Base-by-base conservation (phyloP, 2,888 invertebrate genomes). In the Sphinx pinastri region DNA sequence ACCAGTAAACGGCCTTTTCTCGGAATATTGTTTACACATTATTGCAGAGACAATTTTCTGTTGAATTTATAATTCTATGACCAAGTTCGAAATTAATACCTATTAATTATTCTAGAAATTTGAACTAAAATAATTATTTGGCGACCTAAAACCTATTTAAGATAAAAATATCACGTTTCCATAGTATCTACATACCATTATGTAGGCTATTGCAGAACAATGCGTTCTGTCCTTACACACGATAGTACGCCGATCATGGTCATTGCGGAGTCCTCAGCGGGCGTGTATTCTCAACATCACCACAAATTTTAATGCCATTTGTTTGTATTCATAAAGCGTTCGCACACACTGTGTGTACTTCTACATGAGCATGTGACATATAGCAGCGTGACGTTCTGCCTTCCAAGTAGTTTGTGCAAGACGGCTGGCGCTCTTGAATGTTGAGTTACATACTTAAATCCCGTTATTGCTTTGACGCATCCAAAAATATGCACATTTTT, bases 321-420 rank as follows among this genome's bases (percentile, higher is more conserved):
- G 85, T 93, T 91, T 86, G 84, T 92, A 92, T 93, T 91, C 93
- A 90, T 82, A 82, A 81, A 75, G 78, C 88, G 87, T 88, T 78
- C 82, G 77, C 81, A 83, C 83, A 82, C 82, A 83, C 83, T 83
- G 79, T 83, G 80, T 81, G 83, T 85, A 83, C 79, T 80, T 84
- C 84, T 84, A 81, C 84, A 84, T 82, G 81, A 77, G 84, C 83
- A 85, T 86, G 85, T 87, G 85, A 88, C 86, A 87, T 84, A 84
- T 85, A 82, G 84, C 84, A 75, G 77, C 79, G 83, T 80, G 86
- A 81, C 81, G 84, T 81, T 83, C 77, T 84, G 86, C 87, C 84
- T 87, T 84, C 79, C 79, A 84, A 88, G 81, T 83, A 85, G 84
- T 78, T 75, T 72, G 72, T 73, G 77, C 86, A 84, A 90, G 88